Conservation (phyloP, 2,888 invertebrate genomes). For the Acholoe squamosa region DNA sequence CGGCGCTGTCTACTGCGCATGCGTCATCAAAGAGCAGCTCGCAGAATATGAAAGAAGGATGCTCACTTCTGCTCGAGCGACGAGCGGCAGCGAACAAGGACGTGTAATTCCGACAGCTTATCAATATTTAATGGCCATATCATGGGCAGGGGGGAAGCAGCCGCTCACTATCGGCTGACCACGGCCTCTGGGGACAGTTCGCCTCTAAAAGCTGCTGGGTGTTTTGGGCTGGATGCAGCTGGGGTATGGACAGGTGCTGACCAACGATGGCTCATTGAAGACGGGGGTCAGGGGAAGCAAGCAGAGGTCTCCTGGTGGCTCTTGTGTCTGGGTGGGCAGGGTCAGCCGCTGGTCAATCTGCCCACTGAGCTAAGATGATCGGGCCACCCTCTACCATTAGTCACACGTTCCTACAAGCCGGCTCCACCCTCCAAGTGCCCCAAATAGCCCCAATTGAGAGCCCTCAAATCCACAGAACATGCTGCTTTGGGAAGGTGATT, state of each 20-base stretch:
- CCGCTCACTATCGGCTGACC: conserved; percentile 37
- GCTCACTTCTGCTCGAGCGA: conserved; percentile 48
- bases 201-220: background rate
- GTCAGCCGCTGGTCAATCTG: conserved; percentile 44
- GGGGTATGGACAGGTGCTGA: conserved; percentile 37
- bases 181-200: background rate
- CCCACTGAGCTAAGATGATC: conserved; percentile 13
- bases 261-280: conserved; percentile 26
- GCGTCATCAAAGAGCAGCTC: conserved; percentile 34
- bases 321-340: conserved; percentile 21
- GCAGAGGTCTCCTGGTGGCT: background rate
- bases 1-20: conserved; percentile 2
- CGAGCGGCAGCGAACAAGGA: background rate
- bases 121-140: conserved; percentile 59
- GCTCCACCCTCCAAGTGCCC: background rate
- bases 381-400: conserved; percentile 14
- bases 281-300: background rate
- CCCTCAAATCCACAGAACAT: background rate
- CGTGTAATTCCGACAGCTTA: conserved; percentile 47
- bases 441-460: background rate
- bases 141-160: conserved; percentile 42
- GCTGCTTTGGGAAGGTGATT: background rate
- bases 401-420: background rate
- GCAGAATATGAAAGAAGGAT: conserved; percentile 48
- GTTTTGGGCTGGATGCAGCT: background rate